These are phyloP conservation scores for Corythornis madagascariensis DNA, from an alignment of 2,113 vertebrate species.

Conservation along the genomic window DNA sequence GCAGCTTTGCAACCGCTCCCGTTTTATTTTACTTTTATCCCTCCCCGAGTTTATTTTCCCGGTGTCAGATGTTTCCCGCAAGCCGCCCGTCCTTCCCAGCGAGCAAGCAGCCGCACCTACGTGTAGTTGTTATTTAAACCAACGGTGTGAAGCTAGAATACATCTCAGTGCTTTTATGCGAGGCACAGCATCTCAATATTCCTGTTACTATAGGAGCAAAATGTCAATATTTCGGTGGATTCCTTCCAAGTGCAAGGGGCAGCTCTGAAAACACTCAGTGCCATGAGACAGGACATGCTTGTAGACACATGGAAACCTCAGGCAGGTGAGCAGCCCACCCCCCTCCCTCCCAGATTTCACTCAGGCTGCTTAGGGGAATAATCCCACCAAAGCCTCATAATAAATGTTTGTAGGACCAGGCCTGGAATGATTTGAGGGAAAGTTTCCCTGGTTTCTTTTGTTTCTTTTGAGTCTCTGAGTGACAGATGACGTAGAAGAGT, in stretches of 20 bases:
- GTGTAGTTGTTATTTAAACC: neutral
- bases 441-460: conserved; percentile 34
- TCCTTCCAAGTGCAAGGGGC: conserved; percentile 19
- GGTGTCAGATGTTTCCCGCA: fast-evolving
- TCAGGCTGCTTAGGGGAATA: neutral
- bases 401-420: conserved; percentile 26
- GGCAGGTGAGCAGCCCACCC: neutral
- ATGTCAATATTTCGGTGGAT: conserved; percentile 44
- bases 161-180: neutral
- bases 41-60: fast-evolving
- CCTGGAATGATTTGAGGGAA: conserved; percentile 23
- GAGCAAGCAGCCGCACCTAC: fast-evolving
- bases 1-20: neutral
- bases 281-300: neutral
- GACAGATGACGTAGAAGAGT: neutral
- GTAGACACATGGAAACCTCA: neutral
- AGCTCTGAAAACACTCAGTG: neutral
- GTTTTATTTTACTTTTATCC: neutral
- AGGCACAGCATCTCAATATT: neutral
- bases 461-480: neutral
- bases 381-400: neutral
- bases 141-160: fast-evolving
- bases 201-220: conserved; percentile 61
- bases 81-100: neutral
- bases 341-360: neutral